A percentile compares a stretch with the other conserved stretches of the same genome.
These are phyloP conservation scores for Calycopis cecrops DNA, from an alignment of 1,140 invertebrate species.

Conservation along the genomic window DNA sequence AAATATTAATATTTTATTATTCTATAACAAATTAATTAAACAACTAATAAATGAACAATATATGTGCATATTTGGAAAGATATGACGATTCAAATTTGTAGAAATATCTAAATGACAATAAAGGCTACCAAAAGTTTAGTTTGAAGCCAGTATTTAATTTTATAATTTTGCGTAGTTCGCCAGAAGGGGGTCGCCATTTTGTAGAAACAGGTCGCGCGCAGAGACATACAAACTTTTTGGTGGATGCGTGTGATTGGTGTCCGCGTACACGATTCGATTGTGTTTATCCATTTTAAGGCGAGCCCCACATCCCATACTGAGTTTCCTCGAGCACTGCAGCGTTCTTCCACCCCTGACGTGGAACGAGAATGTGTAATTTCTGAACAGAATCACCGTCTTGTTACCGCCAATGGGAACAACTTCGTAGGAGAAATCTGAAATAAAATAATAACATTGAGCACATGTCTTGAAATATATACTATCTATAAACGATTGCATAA, in stretches of 20 bases:
- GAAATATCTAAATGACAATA: background rate
- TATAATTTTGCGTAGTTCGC: no score
- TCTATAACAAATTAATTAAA: no score
- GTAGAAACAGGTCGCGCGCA: background rate
- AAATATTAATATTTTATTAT: no score
- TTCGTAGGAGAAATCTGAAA: conserved; percentile 26
- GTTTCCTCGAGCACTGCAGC: conserved; percentile 30
- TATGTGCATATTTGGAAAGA: no score
- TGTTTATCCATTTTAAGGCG: conserved; percentile 27
- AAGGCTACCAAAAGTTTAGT: background rate
- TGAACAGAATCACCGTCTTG: conserved; percentile 24
- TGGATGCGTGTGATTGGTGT: conserved; percentile 31
- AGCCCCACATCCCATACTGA: conserved; percentile 30
- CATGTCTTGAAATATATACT: no score
- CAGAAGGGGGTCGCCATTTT: conserved; percentile 1
- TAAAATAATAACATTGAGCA: background rate
- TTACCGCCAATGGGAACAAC: conserved; percentile 23
- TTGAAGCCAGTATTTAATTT: background rate
- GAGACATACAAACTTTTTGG: conserved; percentile 15
- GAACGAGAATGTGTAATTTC: conserved; percentile 30
- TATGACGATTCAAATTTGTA: no score
- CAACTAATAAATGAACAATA: no score
- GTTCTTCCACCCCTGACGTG: conserved; percentile 23
- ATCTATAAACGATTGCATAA: no score
- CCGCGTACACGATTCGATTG: conserved; percentile 19